Percentiles rank a stretch among this genome's conserved stretches.
These are phyloP conservation scores for Callipepla californica DNA, from an alignment of 2,113 vertebrate species.

Conservation along the genomic window DNA sequence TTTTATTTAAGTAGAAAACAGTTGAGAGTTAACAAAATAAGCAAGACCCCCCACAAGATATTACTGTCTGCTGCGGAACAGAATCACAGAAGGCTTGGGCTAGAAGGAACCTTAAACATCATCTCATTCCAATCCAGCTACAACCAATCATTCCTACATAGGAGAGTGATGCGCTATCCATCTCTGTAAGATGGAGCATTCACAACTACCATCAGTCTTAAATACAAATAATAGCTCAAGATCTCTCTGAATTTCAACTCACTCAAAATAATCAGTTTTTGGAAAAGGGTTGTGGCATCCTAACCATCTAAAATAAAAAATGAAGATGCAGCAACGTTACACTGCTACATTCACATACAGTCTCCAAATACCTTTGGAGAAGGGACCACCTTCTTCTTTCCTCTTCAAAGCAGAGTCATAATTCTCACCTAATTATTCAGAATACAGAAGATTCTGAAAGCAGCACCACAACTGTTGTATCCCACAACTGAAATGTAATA, in stretches of 20 bases:
- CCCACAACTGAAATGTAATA: neutral
- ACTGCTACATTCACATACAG: neutral
- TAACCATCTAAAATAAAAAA: neutral
- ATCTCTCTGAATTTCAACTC: neutral
- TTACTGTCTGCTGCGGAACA: neutral
- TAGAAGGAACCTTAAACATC: neutral
- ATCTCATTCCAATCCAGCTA: neutral
- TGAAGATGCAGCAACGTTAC: neutral
- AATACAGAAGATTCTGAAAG: neutral
- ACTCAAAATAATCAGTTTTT: neutral
- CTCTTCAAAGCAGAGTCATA: neutral
- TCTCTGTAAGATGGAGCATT: neutral
- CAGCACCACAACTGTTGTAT: neutral
- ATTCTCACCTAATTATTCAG: neutral
- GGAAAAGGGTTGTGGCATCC: neutral
- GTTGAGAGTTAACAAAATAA: neutral
- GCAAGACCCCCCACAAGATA: neutral
- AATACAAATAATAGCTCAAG: neutral
- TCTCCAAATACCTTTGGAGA: neutral
- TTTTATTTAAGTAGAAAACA: neutral
- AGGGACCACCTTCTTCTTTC: neutral
- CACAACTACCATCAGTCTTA: neutral
- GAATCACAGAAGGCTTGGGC: neutral
- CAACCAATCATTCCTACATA: neutral
- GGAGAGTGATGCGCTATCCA: neutral